phyloP scores from a whole-genome alignment of 1,140 invertebrate species.

The Catajapyx aquilonaris region DNA sequence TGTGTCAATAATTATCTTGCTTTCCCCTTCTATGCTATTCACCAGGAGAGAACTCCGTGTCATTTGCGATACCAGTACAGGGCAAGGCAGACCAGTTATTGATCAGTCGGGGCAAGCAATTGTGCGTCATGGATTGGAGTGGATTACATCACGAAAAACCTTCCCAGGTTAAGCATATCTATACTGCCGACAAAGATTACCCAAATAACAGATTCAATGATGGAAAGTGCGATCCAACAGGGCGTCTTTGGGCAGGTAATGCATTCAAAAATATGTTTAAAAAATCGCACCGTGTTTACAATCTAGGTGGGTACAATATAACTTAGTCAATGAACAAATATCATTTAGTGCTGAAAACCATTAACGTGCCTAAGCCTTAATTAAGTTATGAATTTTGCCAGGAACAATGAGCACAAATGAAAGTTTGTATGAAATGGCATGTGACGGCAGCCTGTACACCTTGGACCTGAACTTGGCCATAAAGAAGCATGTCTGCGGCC shows the following conservation, averaged over 20 bases:
- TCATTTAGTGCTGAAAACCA: no score
- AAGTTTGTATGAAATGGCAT: no score
- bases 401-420: no score
- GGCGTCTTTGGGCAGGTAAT: slow-evolving; percentile 55
- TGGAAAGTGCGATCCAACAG: slow-evolving; percentile 60
- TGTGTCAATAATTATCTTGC: slow-evolving; percentile 16
- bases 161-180: slow-evolving; percentile 22
- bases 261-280: slow-evolving; percentile 7
- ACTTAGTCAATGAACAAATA: no score
- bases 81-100: slow-evolving; percentile 34
- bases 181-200: slow-evolving; percentile 34
- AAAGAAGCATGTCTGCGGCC: slow-evolving; percentile 9
- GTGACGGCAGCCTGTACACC: slow-evolving; percentile 6
- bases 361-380: no score
- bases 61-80: slow-evolving; percentile 40
- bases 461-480: slow-evolving; percentile 5
- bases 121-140: slow-evolving; percentile 42
- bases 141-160: slow-evolving; percentile 23
- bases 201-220: slow-evolving; percentile 56
- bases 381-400: no score
- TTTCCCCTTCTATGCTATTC: slow-evolving; percentile 22
- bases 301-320: no score
- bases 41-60: slow-evolving; percentile 14
- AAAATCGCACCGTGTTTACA: no score
- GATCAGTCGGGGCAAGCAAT: slow-evolving; percentile 33